phyloP scores from a whole-genome alignment of 2,888 invertebrate species.

The Perithous albicinctus region DNA sequence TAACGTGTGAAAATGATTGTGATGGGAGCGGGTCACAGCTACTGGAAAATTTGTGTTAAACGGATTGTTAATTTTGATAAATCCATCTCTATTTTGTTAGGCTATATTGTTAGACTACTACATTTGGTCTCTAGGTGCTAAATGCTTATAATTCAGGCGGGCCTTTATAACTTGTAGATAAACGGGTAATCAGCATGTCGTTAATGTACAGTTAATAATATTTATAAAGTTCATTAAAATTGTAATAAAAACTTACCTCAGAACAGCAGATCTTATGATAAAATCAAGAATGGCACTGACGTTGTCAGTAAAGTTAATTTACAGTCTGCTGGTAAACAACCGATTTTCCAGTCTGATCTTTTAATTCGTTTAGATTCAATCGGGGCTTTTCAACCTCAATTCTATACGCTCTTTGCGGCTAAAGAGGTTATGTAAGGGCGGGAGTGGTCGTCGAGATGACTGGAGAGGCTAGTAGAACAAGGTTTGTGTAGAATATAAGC shows the following conservation, averaged over 20 bases:
- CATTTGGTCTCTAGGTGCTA: no score
- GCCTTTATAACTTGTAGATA: no score
- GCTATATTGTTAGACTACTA: no score
- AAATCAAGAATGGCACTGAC: background rate
- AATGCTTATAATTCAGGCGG: no score
- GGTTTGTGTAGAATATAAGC: constrained; percentile 39
- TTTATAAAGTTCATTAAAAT: background rate
- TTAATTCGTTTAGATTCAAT: constrained; percentile 44
- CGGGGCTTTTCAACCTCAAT: constrained; percentile 26
- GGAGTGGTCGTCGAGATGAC: background rate
- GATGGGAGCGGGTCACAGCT: no score
- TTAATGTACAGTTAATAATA: background rate
- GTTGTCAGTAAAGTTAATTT: background rate
- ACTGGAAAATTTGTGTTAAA: no score
- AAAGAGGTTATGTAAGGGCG: constrained; percentile 5
- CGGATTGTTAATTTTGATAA: no score
- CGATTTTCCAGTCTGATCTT: constrained; percentile 18
- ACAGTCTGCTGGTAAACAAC: constrained; percentile 25
- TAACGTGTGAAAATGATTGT: no score
- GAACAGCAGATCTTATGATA: no score
- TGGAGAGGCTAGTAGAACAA: constrained; percentile 30
- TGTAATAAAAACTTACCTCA: background rate
- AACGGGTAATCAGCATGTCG: no score
- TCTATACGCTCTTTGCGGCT: constrained; percentile 2
- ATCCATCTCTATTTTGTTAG: no score